Evolutionary conservation across 2,113 vertebrate species (phyloP).

Genomic region (Pycnonotus jocosus): DNA sequence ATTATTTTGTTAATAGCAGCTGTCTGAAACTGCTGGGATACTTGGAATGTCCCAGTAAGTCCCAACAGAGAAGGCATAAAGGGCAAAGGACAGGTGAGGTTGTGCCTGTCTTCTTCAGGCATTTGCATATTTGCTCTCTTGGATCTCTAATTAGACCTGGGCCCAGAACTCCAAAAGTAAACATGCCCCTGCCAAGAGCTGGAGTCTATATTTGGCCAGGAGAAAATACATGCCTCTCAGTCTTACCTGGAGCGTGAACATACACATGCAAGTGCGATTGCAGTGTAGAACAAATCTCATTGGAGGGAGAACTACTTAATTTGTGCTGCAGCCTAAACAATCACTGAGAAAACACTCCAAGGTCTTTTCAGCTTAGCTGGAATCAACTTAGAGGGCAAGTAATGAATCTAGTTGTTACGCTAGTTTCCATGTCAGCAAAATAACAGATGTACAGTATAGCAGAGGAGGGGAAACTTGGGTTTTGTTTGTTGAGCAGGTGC

Average conservation of each 20-base stretch:
- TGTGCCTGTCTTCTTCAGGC: not conserved
- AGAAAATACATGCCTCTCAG: not conserved
- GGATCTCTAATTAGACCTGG: not conserved
- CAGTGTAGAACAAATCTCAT: not conserved
- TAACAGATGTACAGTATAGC: conserved; percentile 71
- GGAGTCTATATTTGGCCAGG: not conserved
- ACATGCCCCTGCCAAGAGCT: not conserved
- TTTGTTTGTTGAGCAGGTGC: conserved; percentile 74
- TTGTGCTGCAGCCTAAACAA: conserved; percentile 22
- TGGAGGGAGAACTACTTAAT: conserved; percentile 9
- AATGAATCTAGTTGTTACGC: conserved; percentile 67
- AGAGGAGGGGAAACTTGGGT: conserved; percentile 25
- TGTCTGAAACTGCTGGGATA: conserved; percentile 6
- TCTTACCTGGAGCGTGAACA: not conserved
- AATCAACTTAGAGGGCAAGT: conserved; percentile 51
- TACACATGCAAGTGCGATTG: not conserved
- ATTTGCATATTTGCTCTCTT: not conserved
- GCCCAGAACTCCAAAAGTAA: not conserved
- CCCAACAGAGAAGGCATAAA: not conserved
- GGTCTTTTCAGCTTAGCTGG: conserved; percentile 43
- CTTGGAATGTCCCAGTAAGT: not conserved
- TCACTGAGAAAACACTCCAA: not conserved
- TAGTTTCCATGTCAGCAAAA: conserved; percentile 72
- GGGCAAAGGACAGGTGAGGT: conserved; percentile 23
- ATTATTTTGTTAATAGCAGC: conserved; percentile 24